Evolutionary conservation across 2,888 invertebrate genomes (phyloP).

Genomic region (Diadromus collaris): DNA sequence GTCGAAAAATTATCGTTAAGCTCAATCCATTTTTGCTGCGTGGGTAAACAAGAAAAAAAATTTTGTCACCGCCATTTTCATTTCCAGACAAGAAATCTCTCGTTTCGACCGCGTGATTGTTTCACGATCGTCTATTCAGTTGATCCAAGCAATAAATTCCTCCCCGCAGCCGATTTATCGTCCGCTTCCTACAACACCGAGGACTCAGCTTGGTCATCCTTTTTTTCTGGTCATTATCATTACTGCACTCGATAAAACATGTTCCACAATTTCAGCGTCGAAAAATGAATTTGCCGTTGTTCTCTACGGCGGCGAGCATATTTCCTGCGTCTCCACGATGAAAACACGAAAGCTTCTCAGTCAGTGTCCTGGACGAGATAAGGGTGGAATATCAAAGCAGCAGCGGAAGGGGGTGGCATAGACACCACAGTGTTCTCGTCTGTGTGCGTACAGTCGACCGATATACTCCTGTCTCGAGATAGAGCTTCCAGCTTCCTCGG

Average conservation of each 20-base stretch:
- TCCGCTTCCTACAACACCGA: too few relatives aligned
- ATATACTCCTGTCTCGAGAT: slow-evolving; percentile 6
- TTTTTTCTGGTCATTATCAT: too few relatives aligned
- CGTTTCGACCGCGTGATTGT: too few relatives aligned
- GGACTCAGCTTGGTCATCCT: too few relatives aligned
- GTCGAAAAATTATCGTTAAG: too few relatives aligned
- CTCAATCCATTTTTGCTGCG: too few relatives aligned
- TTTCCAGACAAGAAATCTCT: too few relatives aligned
- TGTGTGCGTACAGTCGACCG: background rate
- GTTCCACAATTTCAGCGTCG: background rate
- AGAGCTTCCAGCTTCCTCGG: slow-evolving; percentile 12
- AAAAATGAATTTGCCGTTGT: background rate
- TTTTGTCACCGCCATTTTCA: too few relatives aligned
- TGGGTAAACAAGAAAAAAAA: too few relatives aligned
- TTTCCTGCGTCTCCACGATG: background rate
- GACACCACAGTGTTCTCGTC: background rate
- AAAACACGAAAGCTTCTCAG: background rate
- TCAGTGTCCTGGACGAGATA: background rate
- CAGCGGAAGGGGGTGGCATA: background rate
- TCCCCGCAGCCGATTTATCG: too few relatives aligned
- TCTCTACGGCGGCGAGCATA: background rate
- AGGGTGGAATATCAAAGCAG: slow-evolving; percentile 14
- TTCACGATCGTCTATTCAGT: too few relatives aligned
- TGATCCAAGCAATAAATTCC: too few relatives aligned
- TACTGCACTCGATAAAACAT: background rate